Conservation (phyloP, 1,140 invertebrate species). For the Diorhabda elongata region DNA sequence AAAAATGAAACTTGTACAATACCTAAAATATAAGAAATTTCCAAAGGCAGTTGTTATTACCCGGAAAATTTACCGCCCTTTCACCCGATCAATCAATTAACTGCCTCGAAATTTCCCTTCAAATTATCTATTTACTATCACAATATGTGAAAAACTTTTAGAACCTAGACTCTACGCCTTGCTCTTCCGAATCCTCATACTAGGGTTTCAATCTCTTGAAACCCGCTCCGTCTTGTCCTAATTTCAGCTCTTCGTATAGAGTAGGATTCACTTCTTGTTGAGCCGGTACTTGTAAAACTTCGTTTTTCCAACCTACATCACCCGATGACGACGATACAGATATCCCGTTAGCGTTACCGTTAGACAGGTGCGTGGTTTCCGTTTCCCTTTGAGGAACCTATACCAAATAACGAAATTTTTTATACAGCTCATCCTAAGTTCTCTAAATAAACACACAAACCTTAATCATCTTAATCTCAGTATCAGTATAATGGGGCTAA, state of each 20-base stretch:
- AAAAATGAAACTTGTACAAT: conserved; percentile 13
- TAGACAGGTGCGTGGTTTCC: conserved; percentile 31
- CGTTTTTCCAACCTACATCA: conserved; percentile 48
- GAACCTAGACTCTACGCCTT: conserved; percentile 36
- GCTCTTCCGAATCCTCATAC: conserved; percentile 38
- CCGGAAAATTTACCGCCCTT: not conserved
- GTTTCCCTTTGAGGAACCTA: conserved; percentile 37
- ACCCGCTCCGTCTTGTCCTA: conserved; percentile 71
- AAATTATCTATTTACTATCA: conserved; percentile 19
- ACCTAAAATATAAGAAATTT: conserved; percentile 5
- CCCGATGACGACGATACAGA: conserved; percentile 42
- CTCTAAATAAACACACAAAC: too few species aligned
- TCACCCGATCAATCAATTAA: too few species aligned
- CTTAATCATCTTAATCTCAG: too few species aligned
- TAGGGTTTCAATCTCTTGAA: conserved; percentile 65
- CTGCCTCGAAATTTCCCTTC: not conserved
- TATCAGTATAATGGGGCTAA: too few species aligned
- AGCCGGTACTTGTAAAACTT: conserved; percentile 44
- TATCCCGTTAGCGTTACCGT: conserved; percentile 45
- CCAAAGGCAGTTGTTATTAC: conserved; percentile 2
- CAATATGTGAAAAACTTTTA: conserved; percentile 26
- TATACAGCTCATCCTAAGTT: too few species aligned
- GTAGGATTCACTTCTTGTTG: conserved; percentile 65
- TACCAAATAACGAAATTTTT: not conserved
- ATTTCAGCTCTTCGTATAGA: conserved; percentile 72